These are phyloP conservation scores for Nasonia longicornis DNA, from an alignment of 1,140 invertebrate genomes.

Conservation along the genomic window DNA sequence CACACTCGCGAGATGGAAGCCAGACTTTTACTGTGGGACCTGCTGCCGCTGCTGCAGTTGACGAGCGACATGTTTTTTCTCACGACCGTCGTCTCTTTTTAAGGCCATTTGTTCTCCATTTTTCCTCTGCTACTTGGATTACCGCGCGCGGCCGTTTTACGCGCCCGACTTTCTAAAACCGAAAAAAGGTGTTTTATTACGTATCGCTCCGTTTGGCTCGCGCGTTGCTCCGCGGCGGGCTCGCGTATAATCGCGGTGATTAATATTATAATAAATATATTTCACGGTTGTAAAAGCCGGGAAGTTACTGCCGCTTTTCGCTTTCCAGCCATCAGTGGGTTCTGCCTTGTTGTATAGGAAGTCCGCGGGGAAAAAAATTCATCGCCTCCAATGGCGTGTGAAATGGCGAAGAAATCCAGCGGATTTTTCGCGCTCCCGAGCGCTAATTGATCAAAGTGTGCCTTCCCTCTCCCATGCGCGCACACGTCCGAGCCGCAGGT, in stretches of 20 bases:
- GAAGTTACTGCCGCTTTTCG: background rate
- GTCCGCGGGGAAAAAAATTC: background rate
- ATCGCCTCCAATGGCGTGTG: background rate
- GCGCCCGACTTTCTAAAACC: constrained; percentile 25
- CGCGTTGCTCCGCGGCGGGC: background rate
- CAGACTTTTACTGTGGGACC: constrained; percentile 13
- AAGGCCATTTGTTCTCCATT: constrained; percentile 25
- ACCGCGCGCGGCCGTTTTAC: constrained; percentile 1
- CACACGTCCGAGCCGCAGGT: constrained; percentile 46
- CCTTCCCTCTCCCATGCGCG: constrained; percentile 15
- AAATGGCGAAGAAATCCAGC: background rate
- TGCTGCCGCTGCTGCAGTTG: background rate
- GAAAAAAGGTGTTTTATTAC: constrained; percentile 18
- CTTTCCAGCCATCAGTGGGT: background rate
- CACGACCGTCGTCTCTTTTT: constrained; percentile 25
- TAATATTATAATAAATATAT: constrained; percentile 3
- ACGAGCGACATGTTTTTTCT: constrained; percentile 26
- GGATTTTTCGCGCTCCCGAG: constrained; percentile 47
- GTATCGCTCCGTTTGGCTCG: background rate
- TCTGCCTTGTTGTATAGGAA: too few species aligned
- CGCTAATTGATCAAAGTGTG: constrained; percentile 59
- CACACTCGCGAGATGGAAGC: constrained; percentile 5
- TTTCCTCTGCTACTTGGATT: background rate
- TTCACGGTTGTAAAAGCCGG: background rate
- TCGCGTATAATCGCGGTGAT: background rate